Evolutionary conservation across 2,888 invertebrate genomes (phyloP), one percentile per base, ranked within the genome.

Genomic region (Torymus texanus): DNA sequence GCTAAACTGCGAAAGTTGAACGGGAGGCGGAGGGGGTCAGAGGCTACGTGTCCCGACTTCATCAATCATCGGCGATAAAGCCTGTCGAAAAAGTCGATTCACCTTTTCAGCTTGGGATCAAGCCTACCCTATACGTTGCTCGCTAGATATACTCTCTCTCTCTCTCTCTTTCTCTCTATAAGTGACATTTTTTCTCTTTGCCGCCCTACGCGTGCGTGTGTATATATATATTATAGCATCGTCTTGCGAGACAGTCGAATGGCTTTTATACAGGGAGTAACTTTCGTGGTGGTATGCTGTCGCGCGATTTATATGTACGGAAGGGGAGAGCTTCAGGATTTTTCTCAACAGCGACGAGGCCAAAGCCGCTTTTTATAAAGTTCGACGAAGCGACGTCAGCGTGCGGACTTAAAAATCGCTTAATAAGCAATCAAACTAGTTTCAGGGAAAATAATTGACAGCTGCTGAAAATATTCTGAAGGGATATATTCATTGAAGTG

Each of bases 51-150:
- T 79, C 74, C 78, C 76, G 80, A 84, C 84, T 86, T 86, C 87
- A 88, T 88, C 87, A 86, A 88, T 88, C 88, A 88, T 85, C 83
- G 82, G 41, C 85, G 87, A 87, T 87, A 86, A 87, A 86, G 83
- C 84, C 83, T 82, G 82, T 84, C 83, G 78, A 83, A 84, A 83
- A 83, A 83, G 84, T 85, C 84, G 84, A 84, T 86, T 84, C 83
- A 84, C 83, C 85, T 84, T 85, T 85, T 85, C 85, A 84, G 78
- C 78, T 79, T 65, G 65, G 76, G 75, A 79, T 79, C 76, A 76
- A 76, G 72, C 76, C 62, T 80, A 75, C 77, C 62, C 41, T 8
- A 2, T 8, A 8, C 56, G 77, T 71, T 75, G 53, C 77, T 16
- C 63, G 8, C 41, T 41, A 41, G 41, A 41, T 41, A 41, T 41